Percentiles rank a stretch among this genome's conserved stretches.
phyloP scores from a whole-genome alignment of 2,888 invertebrate genomes.

The Toxonevra muliebris region DNA sequence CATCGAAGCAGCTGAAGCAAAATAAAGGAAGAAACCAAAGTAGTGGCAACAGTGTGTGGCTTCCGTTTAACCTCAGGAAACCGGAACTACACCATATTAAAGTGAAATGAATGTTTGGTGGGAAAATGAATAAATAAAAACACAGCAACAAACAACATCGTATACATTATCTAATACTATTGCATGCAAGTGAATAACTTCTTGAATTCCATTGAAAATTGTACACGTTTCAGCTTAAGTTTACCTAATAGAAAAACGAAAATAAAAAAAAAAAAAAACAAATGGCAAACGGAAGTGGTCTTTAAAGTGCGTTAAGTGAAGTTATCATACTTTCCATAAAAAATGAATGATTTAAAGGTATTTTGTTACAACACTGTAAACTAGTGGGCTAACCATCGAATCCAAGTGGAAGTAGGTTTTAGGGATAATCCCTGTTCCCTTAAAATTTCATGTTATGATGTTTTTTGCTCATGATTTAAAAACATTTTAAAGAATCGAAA shows the following conservation, averaged over 20 bases:
- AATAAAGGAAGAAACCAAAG: constrained; percentile 28
- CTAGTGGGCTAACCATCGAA: no score
- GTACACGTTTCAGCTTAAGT: no score
- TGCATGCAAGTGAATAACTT: not conserved
- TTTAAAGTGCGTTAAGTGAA: not conserved
- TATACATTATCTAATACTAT: not conserved
- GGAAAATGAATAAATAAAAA: not conserved
- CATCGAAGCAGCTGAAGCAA: constrained; percentile 45
- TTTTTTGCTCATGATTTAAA: no score
- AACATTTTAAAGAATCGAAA: no score
- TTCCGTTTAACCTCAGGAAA: constrained; percentile 18
- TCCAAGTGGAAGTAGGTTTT: no score
- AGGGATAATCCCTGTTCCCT: no score
- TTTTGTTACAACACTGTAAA: no score
- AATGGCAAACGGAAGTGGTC: not conserved
- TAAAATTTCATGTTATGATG: no score
- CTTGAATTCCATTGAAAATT: not conserved
- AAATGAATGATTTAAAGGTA: no score
- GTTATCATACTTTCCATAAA: no score
- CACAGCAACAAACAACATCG: not conserved
- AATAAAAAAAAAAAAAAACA: no score
- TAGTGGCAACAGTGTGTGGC: constrained; percentile 23
- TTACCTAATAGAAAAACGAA: no score
- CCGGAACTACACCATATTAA: constrained; percentile 27
- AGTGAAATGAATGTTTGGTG: constrained; percentile 1